A percentile compares a stretch with the other conserved stretches of the same genome.
Evolutionary conservation across 2,888 invertebrate species (phyloP).

Genomic region (Melanargia galathea): DNA sequence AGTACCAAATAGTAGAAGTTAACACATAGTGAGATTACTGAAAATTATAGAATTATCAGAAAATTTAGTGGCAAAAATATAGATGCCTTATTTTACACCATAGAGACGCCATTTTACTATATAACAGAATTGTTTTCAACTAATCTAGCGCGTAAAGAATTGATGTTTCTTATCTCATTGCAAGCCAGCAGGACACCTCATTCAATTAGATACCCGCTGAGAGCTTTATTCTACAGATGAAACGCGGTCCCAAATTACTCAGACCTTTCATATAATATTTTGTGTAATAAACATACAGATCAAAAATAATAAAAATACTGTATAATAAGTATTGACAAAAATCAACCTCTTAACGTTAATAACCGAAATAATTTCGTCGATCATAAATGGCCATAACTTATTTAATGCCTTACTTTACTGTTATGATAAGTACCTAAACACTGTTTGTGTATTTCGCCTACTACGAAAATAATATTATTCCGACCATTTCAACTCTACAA

Average conservation of each 20-base stretch:
- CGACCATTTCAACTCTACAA: neutral
- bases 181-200: slow-evolving; percentile 42
- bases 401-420: slow-evolving; percentile 2
- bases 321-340: too few species aligned
- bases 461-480: neutral
- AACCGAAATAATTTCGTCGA: neutral
- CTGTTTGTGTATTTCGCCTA: neutral
- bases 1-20: too few species aligned
- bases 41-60: too few species aligned
- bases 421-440: slow-evolving; percentile 2
- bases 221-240: slow-evolving; percentile 27
- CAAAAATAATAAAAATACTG: too few species aligned
- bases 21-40: too few species aligned
- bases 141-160: slow-evolving; percentile 23
- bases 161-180: slow-evolving; percentile 37
- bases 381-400: slow-evolving; percentile 1
- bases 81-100: too few species aligned
- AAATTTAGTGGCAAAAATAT: neutral
- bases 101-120: too few species aligned
- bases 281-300: neutral
- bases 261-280: slow-evolving; percentile 3
- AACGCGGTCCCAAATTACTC: slow-evolving; percentile 12
- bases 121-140: neutral
- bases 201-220: slow-evolving; percentile 37
- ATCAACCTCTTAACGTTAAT: neutral